Base-by-base conservation (phyloP, 2,113 vertebrate species). In the Typhlomys cinereus region DNA sequence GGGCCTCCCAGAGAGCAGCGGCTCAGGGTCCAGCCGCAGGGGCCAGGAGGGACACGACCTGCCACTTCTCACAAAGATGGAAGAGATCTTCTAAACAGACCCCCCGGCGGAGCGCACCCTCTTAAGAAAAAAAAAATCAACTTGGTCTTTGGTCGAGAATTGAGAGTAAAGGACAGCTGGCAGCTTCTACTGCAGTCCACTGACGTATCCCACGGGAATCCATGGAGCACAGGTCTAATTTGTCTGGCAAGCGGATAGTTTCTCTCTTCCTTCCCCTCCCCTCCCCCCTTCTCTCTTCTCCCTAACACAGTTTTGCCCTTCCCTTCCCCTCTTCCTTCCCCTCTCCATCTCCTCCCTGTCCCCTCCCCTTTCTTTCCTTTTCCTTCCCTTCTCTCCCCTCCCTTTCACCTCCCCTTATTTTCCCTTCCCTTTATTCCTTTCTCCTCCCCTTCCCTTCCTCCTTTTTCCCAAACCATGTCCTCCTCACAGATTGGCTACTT, bases 21-120 rank as follows among this genome's bases (percentile, higher is more conserved):
- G 8, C 12, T 31, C 13, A 34, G 54, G 0, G 0, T 34, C 3
- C 7, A 25, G 21, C 27, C 39, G 7, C 7, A 46, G n/a, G 44
- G 13, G 8, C 57, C 21, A 48, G 23, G 66, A 71, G 36, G 9
- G 14, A 27, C n/a, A 41, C n/a, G 44, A n/a, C 25, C 36, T 29
- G 34, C 59, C 31, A 13, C 11, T 17, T 52, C 25, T 17, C 21
- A 27, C 6, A 31, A 48, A 75, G 15, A 18, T 50, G 39, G 20
- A n/a, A 73, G 57, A 36, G 11, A 52, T 82, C 62, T 61, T 85
- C 34, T 15, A n/a, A 36, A 41, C 23, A 41, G 87, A 50, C 36
- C 44, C 20, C 34, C 57, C 12, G 50, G 54, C 41, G 62, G 88
- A 88, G 83, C 50, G 27, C 15, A n/a, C 18, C 36, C 27, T 52